Base-by-base conservation (phyloP, 1,140 invertebrate species). In the Anadara kagoshimensis region DNA sequence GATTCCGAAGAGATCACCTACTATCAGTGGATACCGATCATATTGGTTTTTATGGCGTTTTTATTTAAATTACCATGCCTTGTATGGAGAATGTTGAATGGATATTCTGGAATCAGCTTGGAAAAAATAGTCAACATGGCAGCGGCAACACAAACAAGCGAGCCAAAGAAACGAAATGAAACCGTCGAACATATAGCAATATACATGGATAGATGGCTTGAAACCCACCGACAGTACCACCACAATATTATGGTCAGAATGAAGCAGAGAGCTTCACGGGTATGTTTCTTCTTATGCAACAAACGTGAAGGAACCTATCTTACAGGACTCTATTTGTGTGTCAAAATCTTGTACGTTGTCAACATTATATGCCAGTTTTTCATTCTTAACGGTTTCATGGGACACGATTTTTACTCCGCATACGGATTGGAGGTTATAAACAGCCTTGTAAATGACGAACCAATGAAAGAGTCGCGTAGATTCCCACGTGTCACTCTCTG, bases 341-440 rank as follows among this genome's bases (percentile, higher is more conserved):
- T 89, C 29, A 91, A 91, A 75, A 49, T 91, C 8, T 77, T 91
- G 0, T 91, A 90, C 73, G 85, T 90, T 8, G 62, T 84, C 20
- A 91, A 91, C 74, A 87, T 90, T 36, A 76, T 91, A 22, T 82
- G 87, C 44, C 91, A 91, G 78, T 88, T 91, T 76, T 88, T 91
- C 73, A 83, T 91, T 29, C 80, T 91, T 36, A 90, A 90, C 69
- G 83, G 83, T 16, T 91, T 91, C 81, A 85, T 91, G 53, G 91
- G 90, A 36, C 85, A 86, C 43, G 76, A 74, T 18, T 88, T 90
- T 65, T 91, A 89, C 74, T 85, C 88, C 54, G 81, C 90, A 65
- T 91, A 90, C 82, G 91, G 91, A 22, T 78, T 89, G 10, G 88
- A 90, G 73, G 88, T 91, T 22, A 57, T 91, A 0, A 63, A 80